Base-by-base conservation (phyloP, 2,113 vertebrate genomes). In the Hiodon alosoides region DNA sequence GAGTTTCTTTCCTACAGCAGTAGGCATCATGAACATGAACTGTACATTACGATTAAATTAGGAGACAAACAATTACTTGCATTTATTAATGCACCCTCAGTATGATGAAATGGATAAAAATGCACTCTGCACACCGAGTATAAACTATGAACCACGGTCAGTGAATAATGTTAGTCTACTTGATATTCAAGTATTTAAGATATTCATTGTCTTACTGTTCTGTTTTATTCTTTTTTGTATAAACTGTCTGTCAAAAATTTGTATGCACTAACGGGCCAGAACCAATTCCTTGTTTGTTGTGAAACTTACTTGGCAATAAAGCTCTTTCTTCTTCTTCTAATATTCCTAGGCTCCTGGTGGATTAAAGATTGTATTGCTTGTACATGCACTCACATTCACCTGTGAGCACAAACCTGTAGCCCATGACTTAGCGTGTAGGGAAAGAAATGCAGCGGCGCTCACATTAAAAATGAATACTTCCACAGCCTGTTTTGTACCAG, bases 281-380 rank as follows among this genome's bases (percentile, higher is more conserved):
- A 48, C 31, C 31, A 31, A 31, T 31, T 31, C 31, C 31, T 31
- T 31, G 31, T 31, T 31, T 31, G 31, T 31, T 31, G 31, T 31
- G 31, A 31, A 31, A 31, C 31, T 31, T 31, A 31, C 31, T 31
- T 31, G 31, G 31, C 31, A 31, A 31, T 31, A 31, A 31, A 31
- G 31, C 31, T 1, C 31, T 31, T 31, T 31, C 31, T 31, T 11
- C 7, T 3, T 66, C 10, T 57, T 48, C 17, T 64, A 7, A 1
- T 66, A 66, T 66, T 66, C 64, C 17, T 47, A 5, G 31, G 31
- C 14, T 69, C 46, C 70, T 47, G 16, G 70, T 31, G 46, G 55
- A 60, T 71, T 16, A 55, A 59, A 46, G 46, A 71, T 71, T 71
- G 31, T 59, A 71, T 59, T 17, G 53, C 70, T 71, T 47, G 47